Evolutionary conservation across 2,797 vertebrate species (phyloP).

Genomic region (Apodemus agrarius): DNA sequence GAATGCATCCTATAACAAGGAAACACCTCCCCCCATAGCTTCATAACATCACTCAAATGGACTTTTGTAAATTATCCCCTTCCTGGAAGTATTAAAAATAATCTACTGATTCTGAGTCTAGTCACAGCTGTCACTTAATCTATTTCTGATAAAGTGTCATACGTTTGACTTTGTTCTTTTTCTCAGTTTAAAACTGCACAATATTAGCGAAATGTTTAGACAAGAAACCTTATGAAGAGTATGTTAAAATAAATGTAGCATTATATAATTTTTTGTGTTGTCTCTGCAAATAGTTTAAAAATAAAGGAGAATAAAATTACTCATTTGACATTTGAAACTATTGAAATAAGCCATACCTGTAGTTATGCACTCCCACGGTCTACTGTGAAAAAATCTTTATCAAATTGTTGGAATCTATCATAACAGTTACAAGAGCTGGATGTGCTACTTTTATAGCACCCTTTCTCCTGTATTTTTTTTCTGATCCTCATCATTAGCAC

Average conservation of each 20-base stretch:
- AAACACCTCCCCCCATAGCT: slow-evolving; percentile 19
- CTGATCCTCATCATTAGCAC: slow-evolving; percentile 35
- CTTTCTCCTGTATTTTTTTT: background rate
- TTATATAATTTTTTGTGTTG: slow-evolving; percentile 76
- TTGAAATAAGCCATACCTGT: slow-evolving; percentile 62
- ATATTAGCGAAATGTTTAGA: slow-evolving; percentile 82
- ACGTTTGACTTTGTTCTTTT: slow-evolving; percentile 75
- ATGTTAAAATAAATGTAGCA: slow-evolving; percentile 75
- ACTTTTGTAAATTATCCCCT: slow-evolving; percentile 69
- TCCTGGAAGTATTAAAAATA: slow-evolving; percentile 77
- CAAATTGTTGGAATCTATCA: slow-evolving; percentile 50
- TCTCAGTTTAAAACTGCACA: slow-evolving; percentile 81
- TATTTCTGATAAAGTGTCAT: slow-evolving; percentile 79
- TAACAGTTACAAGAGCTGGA: slow-evolving; percentile 48
- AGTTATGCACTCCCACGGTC: slow-evolving; percentile 66
- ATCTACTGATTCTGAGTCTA: slow-evolving; percentile 75
- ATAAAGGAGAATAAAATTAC: slow-evolving; percentile 78
- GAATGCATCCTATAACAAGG: slow-evolving; percentile 1
- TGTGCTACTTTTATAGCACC: slow-evolving; percentile 43
- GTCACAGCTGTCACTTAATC: slow-evolving; percentile 79
- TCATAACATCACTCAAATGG: slow-evolving; percentile 57
- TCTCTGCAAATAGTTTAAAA: slow-evolving; percentile 75
- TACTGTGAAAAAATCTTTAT: slow-evolving; percentile 56
- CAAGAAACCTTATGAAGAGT: slow-evolving; percentile 75
- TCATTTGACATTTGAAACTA: slow-evolving; percentile 78